Evolutionary conservation across 2,888 invertebrate species (phyloP).

Genomic region (Dascillus cervinus): DNA sequence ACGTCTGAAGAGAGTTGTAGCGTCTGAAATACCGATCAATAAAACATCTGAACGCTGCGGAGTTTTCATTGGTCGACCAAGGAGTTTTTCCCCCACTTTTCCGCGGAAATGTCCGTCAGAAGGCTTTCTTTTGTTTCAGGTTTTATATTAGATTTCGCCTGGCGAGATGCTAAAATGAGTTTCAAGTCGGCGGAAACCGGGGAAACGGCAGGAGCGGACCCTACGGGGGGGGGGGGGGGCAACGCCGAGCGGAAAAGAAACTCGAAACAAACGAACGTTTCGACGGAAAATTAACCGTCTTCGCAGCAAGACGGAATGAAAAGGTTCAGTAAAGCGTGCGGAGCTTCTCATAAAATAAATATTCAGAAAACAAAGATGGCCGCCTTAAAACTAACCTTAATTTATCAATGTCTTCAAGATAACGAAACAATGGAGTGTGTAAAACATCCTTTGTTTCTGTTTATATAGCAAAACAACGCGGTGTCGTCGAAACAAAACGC

Average conservation of each 20-base stretch:
- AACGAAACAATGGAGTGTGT: constrained; percentile 45
- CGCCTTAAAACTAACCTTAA: constrained; percentile 44
- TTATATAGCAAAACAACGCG: constrained; percentile 41
- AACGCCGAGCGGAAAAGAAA: neutral
- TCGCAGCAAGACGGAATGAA: no score
- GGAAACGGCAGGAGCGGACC: constrained; percentile 16
- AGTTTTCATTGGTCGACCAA: constrained; percentile 41
- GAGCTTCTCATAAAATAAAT: neutral
- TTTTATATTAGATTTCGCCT: constrained; percentile 37
- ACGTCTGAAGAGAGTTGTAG: constrained; percentile 32
- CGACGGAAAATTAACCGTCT: no score
- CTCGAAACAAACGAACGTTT: neutral
- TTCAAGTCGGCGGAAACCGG: constrained; percentile 21
- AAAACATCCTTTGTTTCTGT: constrained; percentile 44
- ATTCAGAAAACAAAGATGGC: constrained; percentile 38
- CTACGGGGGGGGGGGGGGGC: constrained; percentile 4
- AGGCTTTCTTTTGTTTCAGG: constrained; percentile 41
- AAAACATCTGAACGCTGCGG: constrained; percentile 40
- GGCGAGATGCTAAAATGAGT: constrained; percentile 26
- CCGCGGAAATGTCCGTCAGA: constrained; percentile 40
- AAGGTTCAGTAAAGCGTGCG: no score
- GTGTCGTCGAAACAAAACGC: constrained; percentile 37
- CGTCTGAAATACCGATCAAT: constrained; percentile 42
- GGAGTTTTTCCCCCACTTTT: constrained; percentile 42
- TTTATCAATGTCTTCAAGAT: constrained; percentile 47